Conservation (phyloP, 2,888 invertebrate genomes). For the Pachycephus smyrnensis region DNA sequence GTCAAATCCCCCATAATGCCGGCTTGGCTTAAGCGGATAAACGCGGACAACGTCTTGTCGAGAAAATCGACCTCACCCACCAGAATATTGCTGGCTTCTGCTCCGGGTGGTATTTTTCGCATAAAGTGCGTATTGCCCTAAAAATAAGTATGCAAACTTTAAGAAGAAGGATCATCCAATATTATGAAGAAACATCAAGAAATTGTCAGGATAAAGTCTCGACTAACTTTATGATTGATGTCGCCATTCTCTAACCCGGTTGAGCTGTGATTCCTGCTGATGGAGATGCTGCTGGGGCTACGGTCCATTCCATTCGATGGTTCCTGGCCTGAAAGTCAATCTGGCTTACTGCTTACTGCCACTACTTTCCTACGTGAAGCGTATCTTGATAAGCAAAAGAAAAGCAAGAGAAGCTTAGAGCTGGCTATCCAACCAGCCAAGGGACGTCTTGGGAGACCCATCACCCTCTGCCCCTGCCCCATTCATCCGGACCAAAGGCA, state of each 20-base stretch:
- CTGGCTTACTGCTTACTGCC: slow-evolving; percentile 61
- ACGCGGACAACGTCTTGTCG: slow-evolving; percentile 91
- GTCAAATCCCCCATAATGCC: slow-evolving; percentile 94
- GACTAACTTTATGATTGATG: slow-evolving; percentile 71
- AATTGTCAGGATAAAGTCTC: background rate
- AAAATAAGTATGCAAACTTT: background rate
- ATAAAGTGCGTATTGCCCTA: slow-evolving; percentile 92
- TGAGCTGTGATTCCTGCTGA: slow-evolving; percentile 83
- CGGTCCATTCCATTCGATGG: slow-evolving; percentile 72
- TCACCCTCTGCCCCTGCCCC: background rate
- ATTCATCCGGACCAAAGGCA: background rate
- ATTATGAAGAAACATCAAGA: background rate
- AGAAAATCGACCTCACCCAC: slow-evolving; percentile 98
- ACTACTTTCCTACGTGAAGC: background rate
- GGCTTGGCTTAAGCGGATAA: slow-evolving; percentile 90
- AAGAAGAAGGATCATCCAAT: background rate
- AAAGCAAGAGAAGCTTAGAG: background rate
- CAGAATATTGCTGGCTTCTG: slow-evolving; percentile 97
- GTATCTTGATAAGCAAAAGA: background rate
- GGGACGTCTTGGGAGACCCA: background rate
- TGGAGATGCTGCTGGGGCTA: slow-evolving; percentile 85
- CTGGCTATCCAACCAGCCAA: background rate
- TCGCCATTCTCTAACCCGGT: slow-evolving; percentile 71
- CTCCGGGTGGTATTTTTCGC: slow-evolving; percentile 96
- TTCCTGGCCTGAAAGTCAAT: slow-evolving; percentile 68